Percentiles rank a stretch among this genome's conserved stretches.
Conservation (phyloP, 2,888 invertebrate species). For the Reticulitermes lucifugus region DNA sequence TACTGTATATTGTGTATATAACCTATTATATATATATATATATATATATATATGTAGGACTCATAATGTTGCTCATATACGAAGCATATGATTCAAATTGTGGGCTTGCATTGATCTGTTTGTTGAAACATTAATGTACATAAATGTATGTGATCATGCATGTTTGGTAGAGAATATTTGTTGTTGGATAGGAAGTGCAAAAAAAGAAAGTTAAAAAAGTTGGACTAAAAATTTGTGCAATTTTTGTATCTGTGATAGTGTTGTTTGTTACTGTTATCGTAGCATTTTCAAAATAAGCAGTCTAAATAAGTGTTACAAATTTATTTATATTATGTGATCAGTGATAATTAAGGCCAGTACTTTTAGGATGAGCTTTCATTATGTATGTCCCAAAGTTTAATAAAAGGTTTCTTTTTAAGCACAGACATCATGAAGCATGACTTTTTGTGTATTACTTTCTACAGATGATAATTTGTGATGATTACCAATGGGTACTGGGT, state of each 20-base stretch:
- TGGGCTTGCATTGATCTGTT: background rate
- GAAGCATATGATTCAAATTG: background rate
- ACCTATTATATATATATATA: background rate
- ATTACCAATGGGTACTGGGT: no score
- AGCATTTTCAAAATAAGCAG: slow-evolving; percentile 8
- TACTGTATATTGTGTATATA: slow-evolving; percentile 2
- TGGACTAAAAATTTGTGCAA: background rate
- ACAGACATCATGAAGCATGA: no score
- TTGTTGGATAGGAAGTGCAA: background rate
- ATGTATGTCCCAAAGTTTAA: no score
- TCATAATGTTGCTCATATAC: background rate
- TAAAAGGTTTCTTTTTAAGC: no score
- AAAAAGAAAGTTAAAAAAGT: background rate
- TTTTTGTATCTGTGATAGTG: slow-evolving; percentile 39
- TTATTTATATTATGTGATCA: background rate
- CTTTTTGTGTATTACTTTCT: no score
- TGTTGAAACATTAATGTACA: background rate
- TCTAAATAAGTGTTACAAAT: background rate
- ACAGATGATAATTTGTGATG: no score
- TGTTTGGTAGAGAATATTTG: background rate
- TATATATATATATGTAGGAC: background rate
- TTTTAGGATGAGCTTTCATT: background rate
- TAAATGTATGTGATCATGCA: background rate
- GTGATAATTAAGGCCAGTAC: background rate
- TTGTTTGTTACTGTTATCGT: slow-evolving; percentile 24